Evolutionary conservation across 2,797 vertebrate species (phyloP).

Genomic region (Nothura maculosa): DNA sequence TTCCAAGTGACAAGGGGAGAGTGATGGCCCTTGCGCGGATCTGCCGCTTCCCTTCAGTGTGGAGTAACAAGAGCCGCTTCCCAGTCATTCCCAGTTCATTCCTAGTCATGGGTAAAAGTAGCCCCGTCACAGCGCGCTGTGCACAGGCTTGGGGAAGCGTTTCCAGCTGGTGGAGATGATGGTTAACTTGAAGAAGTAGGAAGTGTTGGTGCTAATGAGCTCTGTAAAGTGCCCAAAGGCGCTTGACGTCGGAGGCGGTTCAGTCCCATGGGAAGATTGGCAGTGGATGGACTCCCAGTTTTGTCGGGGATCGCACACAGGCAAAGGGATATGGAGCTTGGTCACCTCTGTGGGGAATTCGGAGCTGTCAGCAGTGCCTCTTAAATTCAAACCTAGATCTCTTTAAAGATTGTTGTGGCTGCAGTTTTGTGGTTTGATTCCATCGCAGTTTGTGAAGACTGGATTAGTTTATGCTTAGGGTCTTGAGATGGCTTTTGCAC

Average conservation of each 20-base stretch:
- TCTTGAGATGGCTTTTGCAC: neutral
- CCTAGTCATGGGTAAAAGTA: too few relatives aligned
- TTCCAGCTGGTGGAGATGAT: neutral
- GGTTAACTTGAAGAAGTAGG: neutral
- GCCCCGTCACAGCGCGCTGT: too few relatives aligned
- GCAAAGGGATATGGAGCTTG: accelerated
- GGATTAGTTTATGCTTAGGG: neutral
- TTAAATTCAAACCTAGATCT: neutral
- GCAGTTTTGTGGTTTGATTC: neutral
- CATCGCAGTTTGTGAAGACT: neutral
- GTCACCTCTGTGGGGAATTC: neutral
- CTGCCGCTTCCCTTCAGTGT: neutral
- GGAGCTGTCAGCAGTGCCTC: neutral
- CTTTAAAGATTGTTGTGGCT: neutral
- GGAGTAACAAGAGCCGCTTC: neutral
- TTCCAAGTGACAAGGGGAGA: neutral
- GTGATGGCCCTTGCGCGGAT: neutral
- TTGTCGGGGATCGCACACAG: neutral
- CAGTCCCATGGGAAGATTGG: accelerated
- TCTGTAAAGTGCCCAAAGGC: neutral
- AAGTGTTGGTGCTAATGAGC: neutral
- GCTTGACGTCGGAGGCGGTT: accelerated
- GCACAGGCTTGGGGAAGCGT: neutral
- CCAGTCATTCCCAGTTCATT: too few relatives aligned
- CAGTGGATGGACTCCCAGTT: neutral